Percentiles rank a stretch among this genome's conserved stretches.
phyloP scores from a whole-genome alignment of 2,888 invertebrate species.

The Keiferia lycopersicella region DNA sequence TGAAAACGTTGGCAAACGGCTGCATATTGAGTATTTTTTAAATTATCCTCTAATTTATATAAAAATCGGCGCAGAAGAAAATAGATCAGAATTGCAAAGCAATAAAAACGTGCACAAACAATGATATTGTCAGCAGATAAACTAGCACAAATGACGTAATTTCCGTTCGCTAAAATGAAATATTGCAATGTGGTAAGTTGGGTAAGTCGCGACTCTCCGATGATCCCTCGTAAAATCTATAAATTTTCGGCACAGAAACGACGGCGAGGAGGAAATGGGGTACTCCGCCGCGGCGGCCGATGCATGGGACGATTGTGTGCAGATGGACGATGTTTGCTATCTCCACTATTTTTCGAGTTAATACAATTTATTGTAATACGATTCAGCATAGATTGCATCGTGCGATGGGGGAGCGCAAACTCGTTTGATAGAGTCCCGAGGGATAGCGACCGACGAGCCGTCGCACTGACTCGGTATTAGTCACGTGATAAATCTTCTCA shows the following conservation, averaged over 20 bases:
- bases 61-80: background rate
- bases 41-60: background rate
- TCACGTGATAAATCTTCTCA: constrained; percentile 79
- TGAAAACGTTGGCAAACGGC: background rate
- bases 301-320: constrained; percentile 71
- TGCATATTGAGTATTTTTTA: too few relatives aligned
- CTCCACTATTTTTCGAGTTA: constrained; percentile 80
- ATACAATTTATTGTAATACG: constrained; percentile 82
- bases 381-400: constrained; percentile 82
- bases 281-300: constrained; percentile 49
- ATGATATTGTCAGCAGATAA: constrained; percentile 49
- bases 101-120: constrained; percentile 34
- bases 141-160: constrained; percentile 67
- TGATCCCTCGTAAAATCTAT: constrained; percentile 79
- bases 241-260: constrained; percentile 66
- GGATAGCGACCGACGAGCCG: constrained; percentile 66
- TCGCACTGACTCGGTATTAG: constrained; percentile 75
- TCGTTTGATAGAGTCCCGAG: constrained; percentile 79
- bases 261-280: constrained; percentile 62
- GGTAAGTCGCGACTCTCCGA: constrained; percentile 69
- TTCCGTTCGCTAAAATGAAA: constrained; percentile 73
- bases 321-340: constrained; percentile 81
- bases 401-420: constrained; percentile 76
- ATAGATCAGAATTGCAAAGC: background rate
- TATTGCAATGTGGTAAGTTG: constrained; percentile 69